Base-by-base conservation (phyloP, 2,888 invertebrate species). In the Heliconius sara region DNA sequence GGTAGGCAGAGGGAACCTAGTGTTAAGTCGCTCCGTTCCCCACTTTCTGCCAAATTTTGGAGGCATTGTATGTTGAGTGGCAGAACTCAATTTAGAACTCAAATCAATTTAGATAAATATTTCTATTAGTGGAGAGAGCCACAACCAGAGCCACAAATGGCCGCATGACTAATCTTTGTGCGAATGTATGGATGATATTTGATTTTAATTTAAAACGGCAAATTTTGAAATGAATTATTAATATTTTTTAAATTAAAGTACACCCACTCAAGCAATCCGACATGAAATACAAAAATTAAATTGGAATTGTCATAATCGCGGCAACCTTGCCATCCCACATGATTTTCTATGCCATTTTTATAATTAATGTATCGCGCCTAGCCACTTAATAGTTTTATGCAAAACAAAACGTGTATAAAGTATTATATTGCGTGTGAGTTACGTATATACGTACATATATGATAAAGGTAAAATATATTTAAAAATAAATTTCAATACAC, bases 241-340 rank as follows among this genome's bases (percentile, higher is more conserved):
- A 22, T 9, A 47, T 3, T 57, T 57, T 57, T 57, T 3, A 22
- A 57, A 57, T 57, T 22, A 22, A 57, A 19, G 22, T 9, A 57
- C 16, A 47, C 47, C 3, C 22, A 60, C n/a, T 60, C n/a, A 60
- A n/a, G 10, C n/a, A n/a, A 57, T 9, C n/a, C n/a, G 22, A n/a
- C 10, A 10, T 9, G 47, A 57, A 27, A 27, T 63, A 80, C 80
- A 66, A 70, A 39, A 78, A 78, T 74, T 79, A 75, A 47, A 76
- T 60, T 47, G 30, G n/a, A 66, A 75, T 67, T 52, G 39, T 79
- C 60, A 77, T 66, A 81, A 78, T 77, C 47, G n/a, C 63, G 27
- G 67, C 34, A 80, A 79, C 82, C 82, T 82, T 78, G 82, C 30
- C 68, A 81, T 78, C 82, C 82, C 82, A 74, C 81, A 82, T 82